A percentile compares a stretch with the other conserved stretches of the same genome.
phyloP scores from a whole-genome alignment of 1,140 invertebrate species.

The Pseudomyrmex pallidus region DNA sequence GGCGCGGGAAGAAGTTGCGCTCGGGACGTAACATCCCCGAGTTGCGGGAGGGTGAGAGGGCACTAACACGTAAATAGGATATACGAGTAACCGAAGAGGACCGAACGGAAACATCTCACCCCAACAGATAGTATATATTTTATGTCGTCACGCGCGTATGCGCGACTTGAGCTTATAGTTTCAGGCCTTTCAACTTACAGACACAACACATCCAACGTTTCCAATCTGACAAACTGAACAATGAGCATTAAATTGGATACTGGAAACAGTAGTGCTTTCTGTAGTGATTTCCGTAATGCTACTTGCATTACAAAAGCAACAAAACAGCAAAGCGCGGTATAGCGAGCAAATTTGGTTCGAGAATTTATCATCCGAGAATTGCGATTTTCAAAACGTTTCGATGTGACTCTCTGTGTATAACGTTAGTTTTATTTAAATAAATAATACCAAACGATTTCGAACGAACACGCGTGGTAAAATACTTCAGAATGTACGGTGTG shows the following conservation, averaged over 20 bases:
- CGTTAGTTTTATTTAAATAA: slow-evolving; percentile 10
- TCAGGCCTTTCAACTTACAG: background rate
- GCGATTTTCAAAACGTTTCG: too few species aligned
- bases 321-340: too few species aligned
- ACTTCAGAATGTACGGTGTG: background rate
- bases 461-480: background rate
- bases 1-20: slow-evolving; percentile 35
- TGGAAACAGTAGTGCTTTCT: too few species aligned
- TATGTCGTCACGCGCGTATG: background rate
- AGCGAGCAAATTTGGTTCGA: too few species aligned
- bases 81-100: slow-evolving; percentile 35
- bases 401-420: background rate
- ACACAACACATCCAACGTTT: background rate
- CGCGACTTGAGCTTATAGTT: background rate
- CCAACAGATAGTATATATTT: background rate
- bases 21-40: slow-evolving; percentile 32
- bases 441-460: background rate
- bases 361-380: too few species aligned
- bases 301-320: too few species aligned
- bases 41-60: slow-evolving; percentile 7
- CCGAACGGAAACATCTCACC: slow-evolving; percentile 14
- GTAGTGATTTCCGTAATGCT: too few species aligned
- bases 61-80: slow-evolving; percentile 37
- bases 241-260: too few species aligned
- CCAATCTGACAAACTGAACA: background rate